A percentile compares a stretch with the other conserved stretches of the same genome.
Evolutionary conservation across 2,888 invertebrate genomes (phyloP).

Genomic region (Hedychridium roseum): DNA sequence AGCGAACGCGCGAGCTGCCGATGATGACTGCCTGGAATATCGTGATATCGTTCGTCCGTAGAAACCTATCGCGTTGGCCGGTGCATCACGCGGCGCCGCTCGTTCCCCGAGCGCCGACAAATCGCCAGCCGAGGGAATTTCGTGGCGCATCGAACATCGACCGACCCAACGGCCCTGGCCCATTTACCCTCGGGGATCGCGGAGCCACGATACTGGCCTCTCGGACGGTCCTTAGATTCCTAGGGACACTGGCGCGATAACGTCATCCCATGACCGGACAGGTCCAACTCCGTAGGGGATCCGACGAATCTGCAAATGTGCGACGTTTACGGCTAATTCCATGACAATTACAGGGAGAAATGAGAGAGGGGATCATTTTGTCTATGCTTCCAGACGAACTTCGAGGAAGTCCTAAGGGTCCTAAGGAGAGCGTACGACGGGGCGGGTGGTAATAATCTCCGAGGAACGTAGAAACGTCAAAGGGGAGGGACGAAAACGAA

Average conservation of each 20-base stretch:
- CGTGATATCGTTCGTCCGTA: slow-evolving; percentile 45
- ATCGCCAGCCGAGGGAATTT: slow-evolving; percentile 44
- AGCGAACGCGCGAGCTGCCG: slow-evolving; percentile 40
- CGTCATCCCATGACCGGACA: too few species aligned
- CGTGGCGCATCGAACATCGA: slow-evolving; percentile 39
- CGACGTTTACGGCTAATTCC: background rate
- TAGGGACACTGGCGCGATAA: too few species aligned
- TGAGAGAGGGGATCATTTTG: too few species aligned
- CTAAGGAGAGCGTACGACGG: background rate
- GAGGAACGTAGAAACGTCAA: background rate
- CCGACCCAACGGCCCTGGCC: slow-evolving; percentile 48
- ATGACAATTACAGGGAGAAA: background rate
- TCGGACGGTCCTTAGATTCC: too few species aligned
- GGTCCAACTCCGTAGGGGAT: too few species aligned
- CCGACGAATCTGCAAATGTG: too few species aligned
- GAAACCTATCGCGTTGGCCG: slow-evolving; percentile 12
- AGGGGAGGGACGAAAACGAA: slow-evolving; percentile 2
- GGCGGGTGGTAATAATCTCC: background rate
- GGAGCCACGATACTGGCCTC: slow-evolving; percentile 38
- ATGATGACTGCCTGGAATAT: slow-evolving; percentile 41
- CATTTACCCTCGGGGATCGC: slow-evolving; percentile 45
- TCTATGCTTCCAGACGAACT: too few species aligned
- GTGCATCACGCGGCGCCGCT: slow-evolving; percentile 8
- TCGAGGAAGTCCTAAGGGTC: background rate
- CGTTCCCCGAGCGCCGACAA: too few species aligned